A percentile compares a stretch with the other conserved stretches of the same genome.
These are phyloP conservation scores for Panopea generosa DNA, from an alignment of 2,888 invertebrate species.

Conservation along the genomic window DNA sequence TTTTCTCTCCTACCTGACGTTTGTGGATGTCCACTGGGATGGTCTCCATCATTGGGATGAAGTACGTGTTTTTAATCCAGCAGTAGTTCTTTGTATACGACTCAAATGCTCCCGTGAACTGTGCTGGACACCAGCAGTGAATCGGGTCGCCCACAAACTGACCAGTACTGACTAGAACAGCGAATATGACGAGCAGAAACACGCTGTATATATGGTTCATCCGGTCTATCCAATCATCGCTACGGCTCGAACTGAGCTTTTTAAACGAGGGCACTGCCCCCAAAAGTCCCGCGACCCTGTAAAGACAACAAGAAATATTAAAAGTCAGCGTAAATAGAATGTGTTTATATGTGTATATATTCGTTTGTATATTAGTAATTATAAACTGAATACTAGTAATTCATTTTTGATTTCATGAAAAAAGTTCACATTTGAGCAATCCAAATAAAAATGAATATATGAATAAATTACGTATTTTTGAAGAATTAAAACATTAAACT, in stretches of 20 bases:
- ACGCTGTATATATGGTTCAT: constrained; percentile 79
- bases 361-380: no score
- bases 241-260: constrained; percentile 77
- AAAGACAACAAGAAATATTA: no score
- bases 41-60: constrained; percentile 78
- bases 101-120: constrained; percentile 78
- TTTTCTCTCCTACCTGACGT: constrained; percentile 59
- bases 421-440: no score
- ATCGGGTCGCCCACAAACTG: constrained; percentile 81
- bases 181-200: constrained; percentile 78
- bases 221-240: constrained; percentile 81
- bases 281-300: constrained; percentile 67
- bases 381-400: no score
- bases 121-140: constrained; percentile 80
- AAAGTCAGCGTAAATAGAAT: no score
- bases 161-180: constrained; percentile 78
- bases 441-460: no score
- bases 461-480: no score
- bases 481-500: no score
- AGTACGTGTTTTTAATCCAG: constrained; percentile 82
- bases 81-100: constrained; percentile 79
- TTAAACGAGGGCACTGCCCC: constrained; percentile 77
- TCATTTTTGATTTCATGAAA: no score
- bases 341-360: no score
- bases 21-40: constrained; percentile 76